phyloP scores from a whole-genome alignment of 2,113 vertebrate genomes.

The Siphamia tubifer region DNA sequence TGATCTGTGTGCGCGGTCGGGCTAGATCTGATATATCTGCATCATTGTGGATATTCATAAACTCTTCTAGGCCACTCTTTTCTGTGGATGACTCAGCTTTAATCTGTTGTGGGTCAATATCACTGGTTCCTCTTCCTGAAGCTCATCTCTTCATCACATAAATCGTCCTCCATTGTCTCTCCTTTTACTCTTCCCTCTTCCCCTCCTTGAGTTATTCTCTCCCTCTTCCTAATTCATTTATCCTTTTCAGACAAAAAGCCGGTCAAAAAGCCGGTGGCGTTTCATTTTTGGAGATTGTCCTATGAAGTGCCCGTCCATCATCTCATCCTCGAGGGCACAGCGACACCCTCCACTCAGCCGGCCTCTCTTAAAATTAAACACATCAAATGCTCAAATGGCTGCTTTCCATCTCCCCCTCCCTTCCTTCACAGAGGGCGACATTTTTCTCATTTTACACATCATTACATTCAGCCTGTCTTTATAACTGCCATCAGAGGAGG shows the following conservation, averaged over 20 bases:
- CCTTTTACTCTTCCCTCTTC: not conserved
- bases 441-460: constrained; percentile 80
- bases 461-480: constrained; percentile 71
- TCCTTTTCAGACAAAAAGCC: constrained; percentile 8
- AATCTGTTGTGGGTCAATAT: not conserved
- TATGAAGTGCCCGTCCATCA: constrained; percentile 35
- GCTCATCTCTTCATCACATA: constrained; percentile 20
- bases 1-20: no score
- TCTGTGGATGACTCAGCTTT: constrained; percentile 11
- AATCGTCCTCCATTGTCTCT: not conserved
- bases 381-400: constrained; percentile 51
- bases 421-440: constrained; percentile 42
- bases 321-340: constrained; percentile 34
- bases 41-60: no score
- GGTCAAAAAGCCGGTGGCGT: not conserved
- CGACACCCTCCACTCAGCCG: constrained; percentile 10
- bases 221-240: constrained; percentile 6
- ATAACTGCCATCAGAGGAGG: constrained; percentile 48
- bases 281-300: constrained; percentile 10
- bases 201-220: not conserved
- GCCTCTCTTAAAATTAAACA: constrained; percentile 53
- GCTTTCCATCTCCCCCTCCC: constrained; percentile 26
- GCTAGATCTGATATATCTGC: no score
- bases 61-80: not conserved
- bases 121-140: not conserved